These are phyloP conservation scores for Blomia tropicalis DNA, from an alignment of 2,888 invertebrate genomes.

Conservation along the genomic window DNA sequence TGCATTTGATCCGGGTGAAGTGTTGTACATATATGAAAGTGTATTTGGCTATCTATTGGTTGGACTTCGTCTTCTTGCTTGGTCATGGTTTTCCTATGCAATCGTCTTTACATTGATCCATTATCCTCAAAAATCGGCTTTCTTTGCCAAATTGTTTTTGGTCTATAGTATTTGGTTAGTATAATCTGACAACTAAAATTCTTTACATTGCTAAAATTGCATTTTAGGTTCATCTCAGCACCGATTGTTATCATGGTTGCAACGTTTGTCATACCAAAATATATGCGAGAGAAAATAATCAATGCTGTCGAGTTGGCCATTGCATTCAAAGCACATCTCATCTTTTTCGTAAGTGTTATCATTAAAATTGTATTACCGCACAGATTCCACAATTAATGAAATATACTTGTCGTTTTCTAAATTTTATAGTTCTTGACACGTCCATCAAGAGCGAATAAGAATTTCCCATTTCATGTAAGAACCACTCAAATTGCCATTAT, in stretches of 20 bases:
- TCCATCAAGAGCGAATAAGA: conserved; percentile 67
- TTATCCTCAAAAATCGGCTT: conserved; percentile 62
- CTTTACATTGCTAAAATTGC: neutral
- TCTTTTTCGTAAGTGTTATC: conserved; percentile 48
- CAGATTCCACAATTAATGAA: neutral
- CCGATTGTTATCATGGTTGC: conserved; percentile 60
- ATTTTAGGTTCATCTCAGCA: conserved; percentile 55
- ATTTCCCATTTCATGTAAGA: conserved; percentile 70
- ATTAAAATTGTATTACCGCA: neutral
- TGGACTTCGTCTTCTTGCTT: conserved; percentile 54
- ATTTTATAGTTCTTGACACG: conserved; percentile 53
- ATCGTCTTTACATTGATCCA: conserved; percentile 59
- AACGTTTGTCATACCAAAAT: conserved; percentile 60
- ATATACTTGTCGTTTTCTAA: neutral
- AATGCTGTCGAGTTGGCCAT: conserved; percentile 51
- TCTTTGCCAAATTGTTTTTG: conserved; percentile 65
- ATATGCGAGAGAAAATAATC: conserved; percentile 59
- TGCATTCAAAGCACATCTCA: conserved; percentile 49
- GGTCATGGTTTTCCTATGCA: conserved; percentile 59
- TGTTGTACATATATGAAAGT: conserved; percentile 74
- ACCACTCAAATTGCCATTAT: conserved; percentile 26
- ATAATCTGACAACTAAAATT: neutral
- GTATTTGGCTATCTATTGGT: conserved; percentile 71
- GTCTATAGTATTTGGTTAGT: conserved; percentile 59
- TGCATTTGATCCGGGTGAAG: conserved; percentile 79